These are phyloP conservation scores for Parascotia fuliginaria DNA, from an alignment of 2,888 invertebrate genomes.

Conservation along the genomic window DNA sequence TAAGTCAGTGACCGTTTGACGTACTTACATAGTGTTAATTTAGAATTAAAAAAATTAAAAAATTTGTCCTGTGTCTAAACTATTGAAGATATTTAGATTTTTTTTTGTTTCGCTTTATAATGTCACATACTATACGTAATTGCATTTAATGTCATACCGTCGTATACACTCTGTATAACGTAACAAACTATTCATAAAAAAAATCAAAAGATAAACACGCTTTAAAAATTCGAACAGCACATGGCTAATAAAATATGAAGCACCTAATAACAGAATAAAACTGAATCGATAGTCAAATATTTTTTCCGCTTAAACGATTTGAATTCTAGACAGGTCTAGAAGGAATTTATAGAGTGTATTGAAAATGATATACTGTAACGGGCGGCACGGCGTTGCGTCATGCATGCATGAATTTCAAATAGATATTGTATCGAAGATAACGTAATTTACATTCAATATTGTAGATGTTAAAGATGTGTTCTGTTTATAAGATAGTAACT, in stretches of 20 bases:
- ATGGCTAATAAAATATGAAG: not conserved
- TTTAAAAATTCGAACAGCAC: too few species aligned
- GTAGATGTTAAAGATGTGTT: not conserved
- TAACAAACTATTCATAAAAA: too few species aligned
- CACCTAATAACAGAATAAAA: not conserved
- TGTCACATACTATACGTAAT: too few species aligned
- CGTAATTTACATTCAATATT: not conserved
- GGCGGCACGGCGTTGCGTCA: slow-evolving; percentile 29
- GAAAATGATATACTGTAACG: slow-evolving; percentile 32
- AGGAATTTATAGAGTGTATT: slow-evolving; percentile 26
- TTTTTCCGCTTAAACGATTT: slow-evolving; percentile 1
- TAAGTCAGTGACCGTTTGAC: too few species aligned
- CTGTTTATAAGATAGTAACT: not conserved
- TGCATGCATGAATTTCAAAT: slow-evolving; percentile 40
- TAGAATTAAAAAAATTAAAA: too few species aligned
- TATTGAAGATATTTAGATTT: too few species aligned
- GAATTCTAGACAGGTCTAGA: slow-evolving; percentile 7
- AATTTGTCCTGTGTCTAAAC: too few species aligned
- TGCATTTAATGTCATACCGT: too few species aligned
- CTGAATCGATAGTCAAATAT: not conserved
- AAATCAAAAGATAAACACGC: too few species aligned
- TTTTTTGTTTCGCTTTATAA: too few species aligned
- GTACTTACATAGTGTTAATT: too few species aligned
- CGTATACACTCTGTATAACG: too few species aligned
- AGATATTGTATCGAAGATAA: slow-evolving; percentile 18